Base-by-base conservation (phyloP, 2,797 vertebrate genomes). In the Aplochiton taeniatus region DNA sequence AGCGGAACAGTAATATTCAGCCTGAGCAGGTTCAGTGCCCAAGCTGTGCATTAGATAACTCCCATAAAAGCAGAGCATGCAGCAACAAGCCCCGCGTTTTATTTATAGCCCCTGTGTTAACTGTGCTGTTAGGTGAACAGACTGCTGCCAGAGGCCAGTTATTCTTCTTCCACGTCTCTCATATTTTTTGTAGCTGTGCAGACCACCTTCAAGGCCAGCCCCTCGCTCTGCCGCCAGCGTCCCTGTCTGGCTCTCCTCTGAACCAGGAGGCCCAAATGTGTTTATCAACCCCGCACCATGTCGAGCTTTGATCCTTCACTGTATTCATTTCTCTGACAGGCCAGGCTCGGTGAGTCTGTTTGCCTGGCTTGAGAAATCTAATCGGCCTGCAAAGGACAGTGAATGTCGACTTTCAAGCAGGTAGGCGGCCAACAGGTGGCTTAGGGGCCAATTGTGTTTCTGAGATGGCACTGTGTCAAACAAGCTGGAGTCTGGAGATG, bases 81-180 rank as follows among this genome's bases (percentile, higher is more conserved):
- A 72, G 17, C 18, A 70, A 69, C 68, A 65, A 1, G 51, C 54
- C 50, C 46, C 11, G 31, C 6, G 3, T 58, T 66, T 68, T 56
- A 64, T 70, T 69, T 65, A 70, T 42, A 74, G 54, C 47, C 13
- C n/a, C 31, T 7, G 50, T 43, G 52, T 70, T 75, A 64, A 64
- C 44, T 66, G 62, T 49, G 70, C 65, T 66, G 60, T 58, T 64
- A 74, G 64, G 74, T 63, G 17, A 66, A 65, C 18, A 69, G 54
- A 74, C 45, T 20, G 16, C 45, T 50, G 47, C 42, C 66, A 18
- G 57, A 20, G 46, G 54, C 13, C 13, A 12, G 19, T 42, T 47
- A 58, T 70, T 43, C 31, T 46, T 60, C 20, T 43, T 54, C 59
- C 49, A 41, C 55, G n/a, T 16, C n/a, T 11, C 14, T 47, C 50